Conservation (phyloP, 2,888 invertebrate species). For the Nephrotoma guestfalica region DNA sequence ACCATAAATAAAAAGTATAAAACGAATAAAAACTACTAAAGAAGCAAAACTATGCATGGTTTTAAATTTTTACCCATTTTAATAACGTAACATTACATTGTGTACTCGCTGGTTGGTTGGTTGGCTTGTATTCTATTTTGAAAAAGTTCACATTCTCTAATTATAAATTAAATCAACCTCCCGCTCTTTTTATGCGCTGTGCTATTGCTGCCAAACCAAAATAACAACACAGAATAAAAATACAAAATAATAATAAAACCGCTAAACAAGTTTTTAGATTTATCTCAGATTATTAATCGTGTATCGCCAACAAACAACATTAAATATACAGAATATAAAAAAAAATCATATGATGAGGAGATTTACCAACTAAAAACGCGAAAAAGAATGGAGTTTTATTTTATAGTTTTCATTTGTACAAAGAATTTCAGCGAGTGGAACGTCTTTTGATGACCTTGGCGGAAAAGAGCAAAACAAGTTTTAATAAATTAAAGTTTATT, state of each 20-base stretch:
- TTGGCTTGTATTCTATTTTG: not conserved
- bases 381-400: not conserved
- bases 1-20: not conserved
- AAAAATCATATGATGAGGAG: not conserved
- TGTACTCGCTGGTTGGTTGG: not conserved
- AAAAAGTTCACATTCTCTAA: not conserved
- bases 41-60: not conserved
- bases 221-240: not conserved
- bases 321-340: not conserved
- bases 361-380: slow-evolving; percentile 1
- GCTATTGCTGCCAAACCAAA: not conserved
- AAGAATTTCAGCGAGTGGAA: slow-evolving; percentile 8
- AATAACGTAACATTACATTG: not conserved
- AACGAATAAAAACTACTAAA: not conserved
- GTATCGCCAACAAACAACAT: not conserved
- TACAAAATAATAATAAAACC: not conserved
- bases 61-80: not conserved
- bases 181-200: not conserved
- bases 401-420: not conserved
- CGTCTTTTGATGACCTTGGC: slow-evolving; percentile 11
- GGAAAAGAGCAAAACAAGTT: not conserved
- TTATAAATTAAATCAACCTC: not conserved
- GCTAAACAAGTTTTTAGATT: not conserved
- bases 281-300: not conserved
- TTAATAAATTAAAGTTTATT: not conserved